Evolutionary conservation across 2,888 invertebrate genomes (phyloP).

Genomic region (Villa cingulata): DNA sequence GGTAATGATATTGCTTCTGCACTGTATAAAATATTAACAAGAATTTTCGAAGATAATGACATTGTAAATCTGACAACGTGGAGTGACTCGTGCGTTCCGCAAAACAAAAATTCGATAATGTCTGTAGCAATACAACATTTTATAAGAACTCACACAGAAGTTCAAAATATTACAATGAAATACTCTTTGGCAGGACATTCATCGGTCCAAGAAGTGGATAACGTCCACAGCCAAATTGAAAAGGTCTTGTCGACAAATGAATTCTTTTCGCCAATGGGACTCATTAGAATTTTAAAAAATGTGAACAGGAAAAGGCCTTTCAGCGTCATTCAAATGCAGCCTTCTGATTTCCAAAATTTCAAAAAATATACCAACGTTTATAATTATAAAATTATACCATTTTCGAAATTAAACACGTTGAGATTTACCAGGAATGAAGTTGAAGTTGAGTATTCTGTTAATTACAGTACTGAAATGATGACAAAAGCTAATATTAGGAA

Average conservation of each 20-base stretch:
- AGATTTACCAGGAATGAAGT: not conserved
- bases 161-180: constrained; percentile 6
- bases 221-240: no score
- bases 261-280: no score
- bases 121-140: constrained; percentile 5
- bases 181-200: constrained; percentile 8
- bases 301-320: constrained; percentile 1
- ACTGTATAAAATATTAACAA: constrained; percentile 1
- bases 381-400: constrained; percentile 3
- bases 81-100: constrained; percentile 3
- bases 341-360: constrained; percentile 3
- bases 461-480: no score
- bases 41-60: constrained; percentile 1
- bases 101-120: constrained; percentile 10
- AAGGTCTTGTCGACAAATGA: no score
- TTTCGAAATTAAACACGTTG: constrained; percentile 2
- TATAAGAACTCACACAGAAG: constrained; percentile 3
- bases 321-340: constrained; percentile 3
- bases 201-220: constrained; percentile 2
- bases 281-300: constrained; percentile 2
- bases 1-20: constrained; percentile 6
- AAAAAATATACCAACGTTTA: constrained; percentile 2
- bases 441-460: no score
- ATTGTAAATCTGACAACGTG: constrained; percentile 4
- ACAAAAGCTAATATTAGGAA: no score